Base-by-base conservation (phyloP, 2,797 vertebrate genomes). In the Pelobates cultripes region DNA sequence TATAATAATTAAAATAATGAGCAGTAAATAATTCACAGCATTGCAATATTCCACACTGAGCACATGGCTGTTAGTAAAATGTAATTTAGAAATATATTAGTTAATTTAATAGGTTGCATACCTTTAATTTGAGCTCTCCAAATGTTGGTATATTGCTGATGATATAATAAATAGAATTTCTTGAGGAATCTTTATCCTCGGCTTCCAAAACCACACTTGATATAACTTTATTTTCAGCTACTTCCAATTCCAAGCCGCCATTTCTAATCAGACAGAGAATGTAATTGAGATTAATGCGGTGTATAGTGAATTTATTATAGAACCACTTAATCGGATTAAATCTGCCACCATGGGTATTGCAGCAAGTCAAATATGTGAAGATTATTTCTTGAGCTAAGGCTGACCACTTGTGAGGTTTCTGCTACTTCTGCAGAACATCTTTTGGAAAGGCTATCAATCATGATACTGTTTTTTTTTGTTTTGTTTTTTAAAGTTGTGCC, bases 161-260 rank as follows among this genome's bases (percentile, higher is more conserved):
- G 78, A 91, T 73, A 84, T 80, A 90, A 85, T 70, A 7, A 0
- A 95, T 67, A 66, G 86, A 85, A 43, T 86, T 2, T 0, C 83
- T 80, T 10, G 88, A 85, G 2, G 88, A 87, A 90, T 93, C 91
- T 83, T 61, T 80, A 79, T 92, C 94, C 79, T 91, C 86, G 1
- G 90, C 90, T 83, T 94, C 91, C 87, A 95, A 87, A 8, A 79
- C 88, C 45, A 91, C 80, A 12, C 86, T 93, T 71, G 92, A 95
- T 89, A 95, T 89, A 12, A 92, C 83, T 84, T 93, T 91, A 78
- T 85, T 91, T 77, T 90, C 86, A 53, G 86, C 81, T 17, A 86
- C 78, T 82, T 89, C 85, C 84, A 90, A 77, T 80, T 94, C 88
- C 85, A 95, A 78, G 44, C 87, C 91, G 0, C 85, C 78, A 66